Conservation (phyloP, 2,888 invertebrate genomes). For the Xylota segnis region DNA sequence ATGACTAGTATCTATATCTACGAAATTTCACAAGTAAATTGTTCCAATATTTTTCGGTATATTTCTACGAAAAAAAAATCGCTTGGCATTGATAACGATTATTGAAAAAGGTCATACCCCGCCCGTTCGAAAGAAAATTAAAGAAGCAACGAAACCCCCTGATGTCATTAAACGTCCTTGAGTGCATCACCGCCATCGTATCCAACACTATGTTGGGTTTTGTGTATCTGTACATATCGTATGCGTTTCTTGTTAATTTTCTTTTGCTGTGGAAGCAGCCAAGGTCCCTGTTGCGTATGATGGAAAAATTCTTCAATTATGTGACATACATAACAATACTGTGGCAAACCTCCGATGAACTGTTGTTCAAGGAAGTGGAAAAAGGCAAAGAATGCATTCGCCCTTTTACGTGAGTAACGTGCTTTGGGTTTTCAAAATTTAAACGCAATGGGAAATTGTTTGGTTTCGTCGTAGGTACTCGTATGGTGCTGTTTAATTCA, state of each 20-base stretch:
- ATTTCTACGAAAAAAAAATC: not conserved
- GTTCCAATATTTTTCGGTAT: not conserved
- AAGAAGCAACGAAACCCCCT: not conserved
- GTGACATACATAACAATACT: constrained; percentile 20
- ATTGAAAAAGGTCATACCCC: not conserved
- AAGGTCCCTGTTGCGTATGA: constrained; percentile 1
- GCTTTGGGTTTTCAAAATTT: not conserved
- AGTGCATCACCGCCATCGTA: not conserved
- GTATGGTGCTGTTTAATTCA: not conserved
- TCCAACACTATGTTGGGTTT: not conserved
- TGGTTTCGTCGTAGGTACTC: not conserved
- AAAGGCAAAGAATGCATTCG: not conserved
- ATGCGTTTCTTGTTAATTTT: constrained; percentile 24
- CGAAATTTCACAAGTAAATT: not conserved
- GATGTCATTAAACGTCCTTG: constrained; percentile 50
- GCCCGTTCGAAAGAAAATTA: not conserved
- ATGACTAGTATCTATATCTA: not conserved
- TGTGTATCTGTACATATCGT: not conserved
- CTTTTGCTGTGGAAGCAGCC: constrained; percentile 5
- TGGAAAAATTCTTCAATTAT: not conserved
- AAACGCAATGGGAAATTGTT: not conserved
- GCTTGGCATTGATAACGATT: constrained; percentile 1
- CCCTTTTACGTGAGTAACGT: not conserved
- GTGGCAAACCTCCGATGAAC: not conserved
- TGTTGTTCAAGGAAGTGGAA: constrained; percentile 18